Evolutionary conservation across 2,888 invertebrate species (phyloP), one percentile per base, ranked within the genome.

Genomic region (Ephialtes manifestator): DNA sequence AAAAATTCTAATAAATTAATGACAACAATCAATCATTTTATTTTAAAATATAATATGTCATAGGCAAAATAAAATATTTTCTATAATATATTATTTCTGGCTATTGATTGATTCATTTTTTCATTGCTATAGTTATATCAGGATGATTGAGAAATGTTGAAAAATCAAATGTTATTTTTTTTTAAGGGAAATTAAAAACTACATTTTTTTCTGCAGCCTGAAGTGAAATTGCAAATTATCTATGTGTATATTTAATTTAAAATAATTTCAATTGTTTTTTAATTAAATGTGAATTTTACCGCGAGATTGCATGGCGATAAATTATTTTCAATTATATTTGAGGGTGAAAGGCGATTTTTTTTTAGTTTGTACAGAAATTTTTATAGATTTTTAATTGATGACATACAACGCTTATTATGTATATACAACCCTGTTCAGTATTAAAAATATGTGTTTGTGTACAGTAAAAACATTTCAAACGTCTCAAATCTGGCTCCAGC

Each of bases 401-500:
- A 11, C 8, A 10, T 20, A n/a, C n/a, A n/a, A 55, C 2, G 10
- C 11, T 11, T 24, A 20, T 20, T 4, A 11, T 18, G 68, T 39
- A 35, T 35, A 18, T 13, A 31, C 11, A 31, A 70, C 20, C 28
- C n/a, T 31, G 35, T 31, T 24, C 15, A 39, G 35, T 65, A 39
- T 39, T 39, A 39, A 65, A 67, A 20, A 18, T 65, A 11, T 18
- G 43, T 46, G 13, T 20, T 63, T 63, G 63, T 63, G 63, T 35
- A 35, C 31, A 63, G 18, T 63, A 35, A 63, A 63, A 63, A 51
- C 18, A 63, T 24, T n/a, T 51, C 39, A 18, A 58, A 18, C 20
- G 70, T 15, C 60, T n/a, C 13, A 60, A 31, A 60, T 7, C n/a
- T 63, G 35, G n/a, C 63, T 63, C n/a, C 15, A 18, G 10, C 7